These are phyloP conservation scores for Zosterops borbonicus DNA, from an alignment of 2,113 vertebrate species.

Conservation along the genomic window DNA sequence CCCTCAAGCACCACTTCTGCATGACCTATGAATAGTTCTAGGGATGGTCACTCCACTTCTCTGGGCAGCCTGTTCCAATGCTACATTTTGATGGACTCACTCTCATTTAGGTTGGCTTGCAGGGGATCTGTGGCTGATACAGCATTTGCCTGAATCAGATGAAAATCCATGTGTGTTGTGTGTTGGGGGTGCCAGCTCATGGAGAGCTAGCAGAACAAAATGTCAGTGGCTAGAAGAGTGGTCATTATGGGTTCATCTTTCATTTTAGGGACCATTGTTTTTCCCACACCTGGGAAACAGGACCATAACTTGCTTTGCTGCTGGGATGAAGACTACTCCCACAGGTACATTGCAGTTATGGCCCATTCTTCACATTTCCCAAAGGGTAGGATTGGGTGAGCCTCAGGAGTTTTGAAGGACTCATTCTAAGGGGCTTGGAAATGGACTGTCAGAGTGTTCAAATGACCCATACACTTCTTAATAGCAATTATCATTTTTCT, in stretches of 20 bases:
- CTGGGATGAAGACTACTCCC: background rate
- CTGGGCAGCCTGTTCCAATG: background rate
- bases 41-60: background rate
- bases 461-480: background rate
- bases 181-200: rapidly evolving
- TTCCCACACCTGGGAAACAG: background rate
- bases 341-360: background rate
- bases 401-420: background rate
- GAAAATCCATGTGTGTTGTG: background rate
- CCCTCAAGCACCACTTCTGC: background rate
- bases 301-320: background rate
- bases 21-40: background rate
- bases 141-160: background rate
- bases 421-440: background rate
- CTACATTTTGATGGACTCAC: background rate
- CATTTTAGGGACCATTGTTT: background rate
- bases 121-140: background rate
- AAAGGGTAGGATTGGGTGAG: background rate
- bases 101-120: background rate
- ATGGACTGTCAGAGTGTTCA: background rate
- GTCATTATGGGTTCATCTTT: background rate
- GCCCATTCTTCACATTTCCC: background rate
- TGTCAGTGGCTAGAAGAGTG: background rate
- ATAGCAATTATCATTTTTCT: background rate
- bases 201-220: background rate